Conservation (phyloP, 2,888 invertebrate genomes). For the Leptarthrus brevirostris region DNA sequence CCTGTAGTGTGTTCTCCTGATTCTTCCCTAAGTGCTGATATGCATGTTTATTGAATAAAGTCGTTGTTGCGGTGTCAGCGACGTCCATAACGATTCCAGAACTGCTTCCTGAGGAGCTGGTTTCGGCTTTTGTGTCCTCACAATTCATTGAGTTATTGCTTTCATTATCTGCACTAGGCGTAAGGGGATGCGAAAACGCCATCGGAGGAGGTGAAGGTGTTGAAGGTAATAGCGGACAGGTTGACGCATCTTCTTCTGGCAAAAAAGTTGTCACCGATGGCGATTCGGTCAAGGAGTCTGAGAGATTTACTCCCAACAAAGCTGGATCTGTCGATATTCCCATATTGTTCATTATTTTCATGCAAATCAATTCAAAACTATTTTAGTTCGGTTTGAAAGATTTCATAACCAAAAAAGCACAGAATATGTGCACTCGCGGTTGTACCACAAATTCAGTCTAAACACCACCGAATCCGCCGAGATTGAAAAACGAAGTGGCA, state of each 20-base stretch:
- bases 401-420: conserved; percentile 35
- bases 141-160: conserved; percentile 65
- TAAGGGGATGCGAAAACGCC: conserved; percentile 72
- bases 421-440: neutral
- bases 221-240: conserved; percentile 72
- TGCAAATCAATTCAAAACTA: neutral
- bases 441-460: neutral
- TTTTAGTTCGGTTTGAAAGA: neutral
- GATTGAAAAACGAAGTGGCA: neutral
- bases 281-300: conserved; percentile 62
- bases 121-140: conserved; percentile 60
- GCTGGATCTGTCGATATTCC: conserved; percentile 64
- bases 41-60: conserved; percentile 61
- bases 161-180: conserved; percentile 69
- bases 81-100: conserved; percentile 65
- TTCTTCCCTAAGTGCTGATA: conserved; percentile 64
- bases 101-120: conserved; percentile 64
- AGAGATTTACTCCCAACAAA: conserved; percentile 63
- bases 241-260: conserved; percentile 75
- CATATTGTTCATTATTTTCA: conserved; percentile 59
- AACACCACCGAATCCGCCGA: neutral
- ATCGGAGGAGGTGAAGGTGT: conserved; percentile 72
- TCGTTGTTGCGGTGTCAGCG: conserved; percentile 59
- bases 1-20: conserved; percentile 60
- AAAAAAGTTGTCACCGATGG: conserved; percentile 65